These are phyloP conservation scores for Carduelis carduelis DNA, from an alignment of 2,797 vertebrate genomes.

Conservation along the genomic window DNA sequence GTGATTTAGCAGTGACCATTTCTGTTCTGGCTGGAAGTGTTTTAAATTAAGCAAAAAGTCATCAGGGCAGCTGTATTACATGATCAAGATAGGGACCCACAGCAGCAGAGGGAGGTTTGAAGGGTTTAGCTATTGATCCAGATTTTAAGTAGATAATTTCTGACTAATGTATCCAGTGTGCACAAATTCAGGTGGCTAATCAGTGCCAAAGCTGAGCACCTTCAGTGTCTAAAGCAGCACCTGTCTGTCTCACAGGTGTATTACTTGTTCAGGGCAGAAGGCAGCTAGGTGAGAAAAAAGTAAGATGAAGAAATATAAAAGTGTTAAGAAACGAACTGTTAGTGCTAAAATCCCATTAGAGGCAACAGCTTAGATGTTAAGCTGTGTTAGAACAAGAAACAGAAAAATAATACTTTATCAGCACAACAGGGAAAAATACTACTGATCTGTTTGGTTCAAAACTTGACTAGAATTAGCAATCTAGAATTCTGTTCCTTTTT, in stretches of 20 bases:
- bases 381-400: background rate
- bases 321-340: background rate
- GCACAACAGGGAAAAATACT: background rate
- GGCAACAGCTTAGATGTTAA: background rate
- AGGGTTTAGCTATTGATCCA: conserved; percentile 13
- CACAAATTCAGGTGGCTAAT: background rate
- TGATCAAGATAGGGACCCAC: background rate
- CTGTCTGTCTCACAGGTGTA: background rate
- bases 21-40: background rate
- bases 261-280: background rate
- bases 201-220: background rate
- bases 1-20: background rate
- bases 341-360: conserved; percentile 15
- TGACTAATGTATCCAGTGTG: background rate
- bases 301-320: background rate
- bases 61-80: background rate
- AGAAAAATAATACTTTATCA: background rate
- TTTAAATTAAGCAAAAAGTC: background rate
- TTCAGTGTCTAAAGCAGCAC: background rate
- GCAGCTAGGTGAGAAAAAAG: background rate
- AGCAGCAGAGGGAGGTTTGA: background rate
- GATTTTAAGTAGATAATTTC: conserved; percentile 26
- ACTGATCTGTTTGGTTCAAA: background rate
- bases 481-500: background rate
- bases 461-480: background rate